Base-by-base conservation (phyloP, 2,113 vertebrate genomes). In the Rhynchomys soricoides region DNA sequence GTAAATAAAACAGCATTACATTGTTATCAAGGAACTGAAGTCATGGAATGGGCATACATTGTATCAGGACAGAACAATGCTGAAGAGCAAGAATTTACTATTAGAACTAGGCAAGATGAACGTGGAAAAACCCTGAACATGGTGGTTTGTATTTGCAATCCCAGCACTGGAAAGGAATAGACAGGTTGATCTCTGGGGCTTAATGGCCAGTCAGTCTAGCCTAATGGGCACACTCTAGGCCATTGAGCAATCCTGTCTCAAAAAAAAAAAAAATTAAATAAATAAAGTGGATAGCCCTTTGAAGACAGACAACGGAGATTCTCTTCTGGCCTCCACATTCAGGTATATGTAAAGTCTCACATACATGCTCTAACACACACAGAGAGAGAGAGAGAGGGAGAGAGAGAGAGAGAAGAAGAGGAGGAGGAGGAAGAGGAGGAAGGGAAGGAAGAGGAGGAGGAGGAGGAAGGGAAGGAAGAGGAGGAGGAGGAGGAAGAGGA, bases 1-100 rank as follows among this genome's bases (percentile, higher is more conserved):
- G 81, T 79, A 64, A 95, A 79, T 88, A 78, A 92, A 95, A 4
- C 48, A 91, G 73, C 22, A 86, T 79, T 81, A 71, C 52, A 48
- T 92, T 95, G 50, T 52, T 50, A 26, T 88, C 43, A 52, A 68
- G 59, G 37, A 31, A 13, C 40, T 92, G 31, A 79, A 79, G 48
- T 94, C 43, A 85, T 55, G 48, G 85, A 93, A 90, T 55, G 37
- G 45, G 17, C 77, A 26, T 88, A 75, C 52, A 75, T 29, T 79
- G 37, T 62, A 93, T 87, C 40, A 88, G 3, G 29, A 73, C 52
- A 94, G 21, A 86, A 37, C 91, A 85, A 78, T 55, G 79, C 43
- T 55, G 15, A 91, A 59, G 59, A 59, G 22, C 7, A 93, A 73
- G 45, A 90, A 68, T 31, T 68, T 87, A 83, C 11, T 90, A 79